phyloP scores from a whole-genome alignment of 53 echinoderm and acorn worm species.

The Pentamera pediparva region DNA sequence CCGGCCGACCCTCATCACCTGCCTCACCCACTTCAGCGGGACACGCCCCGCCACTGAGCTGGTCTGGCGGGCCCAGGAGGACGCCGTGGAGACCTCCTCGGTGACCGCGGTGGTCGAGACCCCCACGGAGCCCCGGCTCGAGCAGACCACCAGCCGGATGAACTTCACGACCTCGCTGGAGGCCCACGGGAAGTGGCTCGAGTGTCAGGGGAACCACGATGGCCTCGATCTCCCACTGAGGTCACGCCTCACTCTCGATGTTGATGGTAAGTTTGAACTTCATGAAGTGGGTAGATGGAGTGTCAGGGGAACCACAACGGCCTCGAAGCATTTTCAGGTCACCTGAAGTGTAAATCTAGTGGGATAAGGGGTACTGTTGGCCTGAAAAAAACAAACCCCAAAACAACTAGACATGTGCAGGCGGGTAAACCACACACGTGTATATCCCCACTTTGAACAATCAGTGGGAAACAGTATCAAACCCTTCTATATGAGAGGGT shows the following conservation, averaged over 20 bases:
- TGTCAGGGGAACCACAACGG: too few species aligned
- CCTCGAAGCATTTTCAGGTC: too few species aligned
- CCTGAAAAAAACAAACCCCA: too few species aligned
- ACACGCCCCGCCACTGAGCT: constrained; percentile 20
- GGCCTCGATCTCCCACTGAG: not conserved
- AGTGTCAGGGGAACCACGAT: constrained; percentile 28
- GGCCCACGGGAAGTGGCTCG: constrained; percentile 22
- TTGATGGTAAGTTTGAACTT: not conserved
- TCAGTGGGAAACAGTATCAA: too few species aligned
- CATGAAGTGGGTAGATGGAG: too few species aligned
- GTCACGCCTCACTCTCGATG: constrained; percentile 11
- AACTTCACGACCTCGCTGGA: not conserved
- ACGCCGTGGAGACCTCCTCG: not conserved
- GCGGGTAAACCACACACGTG: too few species aligned
- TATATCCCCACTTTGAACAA: too few species aligned
- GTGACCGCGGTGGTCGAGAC: not conserved
- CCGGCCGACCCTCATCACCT: not conserved
- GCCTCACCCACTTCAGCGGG: constrained; percentile 22
- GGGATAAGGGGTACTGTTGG: too few species aligned
- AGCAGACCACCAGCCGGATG: constrained; percentile 10
- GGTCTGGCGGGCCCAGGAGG: not conserved
- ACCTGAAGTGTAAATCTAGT: too few species aligned
- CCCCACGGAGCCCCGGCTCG: not conserved
- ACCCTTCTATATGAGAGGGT: too few species aligned
- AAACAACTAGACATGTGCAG: too few species aligned